Conservation (phyloP, 2,888 invertebrate species). For the Leptopilina myrica region DNA sequence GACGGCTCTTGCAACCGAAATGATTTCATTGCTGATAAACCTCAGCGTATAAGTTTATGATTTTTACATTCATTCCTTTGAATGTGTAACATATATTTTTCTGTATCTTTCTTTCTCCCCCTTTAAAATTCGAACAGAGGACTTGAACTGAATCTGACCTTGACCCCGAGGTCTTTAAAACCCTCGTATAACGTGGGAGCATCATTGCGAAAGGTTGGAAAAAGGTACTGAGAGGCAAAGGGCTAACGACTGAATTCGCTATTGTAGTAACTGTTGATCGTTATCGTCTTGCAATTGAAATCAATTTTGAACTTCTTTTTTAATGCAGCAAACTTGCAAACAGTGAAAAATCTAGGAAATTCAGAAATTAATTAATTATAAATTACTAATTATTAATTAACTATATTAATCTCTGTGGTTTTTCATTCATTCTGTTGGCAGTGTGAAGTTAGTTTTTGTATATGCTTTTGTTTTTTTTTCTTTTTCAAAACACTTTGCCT, state of each 20-base stretch:
- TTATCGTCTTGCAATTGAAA: background rate
- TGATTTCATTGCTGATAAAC: slow-evolving; percentile 15
- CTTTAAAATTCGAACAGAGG: background rate
- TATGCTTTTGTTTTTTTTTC: no score
- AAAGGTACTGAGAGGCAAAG: background rate
- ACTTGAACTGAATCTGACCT: background rate
- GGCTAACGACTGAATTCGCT: background rate
- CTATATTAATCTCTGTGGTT: no score
- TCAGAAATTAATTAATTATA: no score
- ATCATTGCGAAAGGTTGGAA: background rate
- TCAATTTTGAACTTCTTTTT: background rate
- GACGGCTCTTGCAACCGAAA: slow-evolving; percentile 8
- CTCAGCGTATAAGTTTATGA: background rate
- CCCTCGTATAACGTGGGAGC: slow-evolving; percentile 24
- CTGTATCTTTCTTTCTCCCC: background rate
- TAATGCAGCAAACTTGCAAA: background rate
- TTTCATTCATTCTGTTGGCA: no score
- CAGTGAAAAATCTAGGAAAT: no score
- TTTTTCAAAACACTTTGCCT: no score
- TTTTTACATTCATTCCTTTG: background rate
- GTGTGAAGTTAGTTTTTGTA: no score
- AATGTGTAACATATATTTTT: background rate
- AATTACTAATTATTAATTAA: no score
- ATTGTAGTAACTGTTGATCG: background rate
- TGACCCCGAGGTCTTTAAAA: background rate